Percentiles rank a stretch among this genome's conserved stretches.
phyloP scores from a whole-genome alignment of 2,113 vertebrate species.

The Tichodroma muraria region DNA sequence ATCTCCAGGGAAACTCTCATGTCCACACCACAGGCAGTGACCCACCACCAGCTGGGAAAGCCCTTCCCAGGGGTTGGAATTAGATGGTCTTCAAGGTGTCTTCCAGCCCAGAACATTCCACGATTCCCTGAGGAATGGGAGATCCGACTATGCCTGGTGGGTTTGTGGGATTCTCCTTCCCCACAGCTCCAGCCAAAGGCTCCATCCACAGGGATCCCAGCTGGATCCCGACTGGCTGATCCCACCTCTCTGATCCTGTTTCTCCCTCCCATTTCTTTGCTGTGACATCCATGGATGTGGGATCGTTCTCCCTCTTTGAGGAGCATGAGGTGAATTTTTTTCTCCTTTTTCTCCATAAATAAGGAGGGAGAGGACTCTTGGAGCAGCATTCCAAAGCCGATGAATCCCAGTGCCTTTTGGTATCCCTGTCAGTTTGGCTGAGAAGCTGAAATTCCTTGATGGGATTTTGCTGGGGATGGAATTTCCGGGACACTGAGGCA shows the following conservation, averaged over 20 bases:
- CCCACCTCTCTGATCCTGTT: not conserved
- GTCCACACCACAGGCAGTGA: not conserved
- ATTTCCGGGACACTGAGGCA: rapidly evolving
- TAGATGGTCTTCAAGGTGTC: not conserved
- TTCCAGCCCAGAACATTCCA: not conserved
- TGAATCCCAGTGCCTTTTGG: rapidly evolving
- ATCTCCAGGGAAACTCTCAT: not conserved
- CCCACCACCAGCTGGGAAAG: too few relatives aligned
- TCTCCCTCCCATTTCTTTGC: not conserved
- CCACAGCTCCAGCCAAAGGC: not conserved
- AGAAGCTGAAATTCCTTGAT: rapidly evolving
- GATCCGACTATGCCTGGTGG: not conserved
- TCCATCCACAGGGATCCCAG: not conserved
- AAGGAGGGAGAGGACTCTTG: rapidly evolving
- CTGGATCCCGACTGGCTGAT: not conserved
- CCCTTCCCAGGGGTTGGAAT: not conserved
- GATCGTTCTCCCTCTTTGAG: not conserved
- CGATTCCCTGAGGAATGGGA: not conserved
- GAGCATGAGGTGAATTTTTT: rapidly evolving
- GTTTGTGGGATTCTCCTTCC: not conserved
- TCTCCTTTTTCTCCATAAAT: not conserved
- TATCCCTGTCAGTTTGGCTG: rapidly evolving
- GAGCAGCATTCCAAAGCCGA: not conserved
- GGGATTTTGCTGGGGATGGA: not conserved
- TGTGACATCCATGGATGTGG: rapidly evolving